phyloP scores from a whole-genome alignment of 1,140 invertebrate genomes.

The Heterodera schachtii region DNA sequence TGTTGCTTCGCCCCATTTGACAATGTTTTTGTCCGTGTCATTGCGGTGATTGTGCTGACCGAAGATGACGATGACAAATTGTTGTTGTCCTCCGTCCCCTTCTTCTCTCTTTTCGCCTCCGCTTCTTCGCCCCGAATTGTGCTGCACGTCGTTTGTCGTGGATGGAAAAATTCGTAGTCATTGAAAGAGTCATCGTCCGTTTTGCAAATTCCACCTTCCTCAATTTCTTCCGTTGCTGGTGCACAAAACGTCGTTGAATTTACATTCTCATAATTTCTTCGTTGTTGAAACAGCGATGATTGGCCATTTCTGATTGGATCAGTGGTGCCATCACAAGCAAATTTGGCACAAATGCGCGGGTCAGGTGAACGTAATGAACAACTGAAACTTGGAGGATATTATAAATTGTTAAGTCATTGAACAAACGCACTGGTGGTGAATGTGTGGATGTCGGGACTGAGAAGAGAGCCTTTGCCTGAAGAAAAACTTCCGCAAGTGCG shows the following conservation, averaged over 20 bases:
- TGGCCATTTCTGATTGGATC: not conserved
- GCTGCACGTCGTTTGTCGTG: conserved; percentile 14
- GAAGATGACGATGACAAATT: not conserved
- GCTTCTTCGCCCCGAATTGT: conserved; percentile 19
- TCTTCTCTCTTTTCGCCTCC: not conserved
- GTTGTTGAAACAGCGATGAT: not conserved
- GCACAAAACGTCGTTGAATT: not conserved
- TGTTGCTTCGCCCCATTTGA: not conserved
- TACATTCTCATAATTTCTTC: conserved; percentile 16
- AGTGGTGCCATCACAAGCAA: conserved; percentile 22
- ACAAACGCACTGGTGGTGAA: conserved; percentile 47
- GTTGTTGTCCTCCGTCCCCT: not conserved
- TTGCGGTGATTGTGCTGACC: conserved; percentile 9
- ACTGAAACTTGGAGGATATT: conserved; percentile 5
- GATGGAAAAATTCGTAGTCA: conserved; percentile 41
- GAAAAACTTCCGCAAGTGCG: conserved; percentile 49
- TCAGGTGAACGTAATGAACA: conserved; percentile 28
- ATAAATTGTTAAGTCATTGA: not conserved
- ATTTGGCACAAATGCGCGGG: conserved; percentile 32
- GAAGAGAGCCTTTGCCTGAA: conserved; percentile 52
- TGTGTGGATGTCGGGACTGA: conserved; percentile 42
- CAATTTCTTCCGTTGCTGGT: conserved; percentile 9
- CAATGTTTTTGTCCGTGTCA: conserved; percentile 6
- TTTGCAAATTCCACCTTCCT: conserved; percentile 29
- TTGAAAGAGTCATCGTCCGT: conserved; percentile 29